Evolutionary conservation across 1,140 invertebrate genomes (phyloP).

Genomic region (Euborellia annulipes): DNA sequence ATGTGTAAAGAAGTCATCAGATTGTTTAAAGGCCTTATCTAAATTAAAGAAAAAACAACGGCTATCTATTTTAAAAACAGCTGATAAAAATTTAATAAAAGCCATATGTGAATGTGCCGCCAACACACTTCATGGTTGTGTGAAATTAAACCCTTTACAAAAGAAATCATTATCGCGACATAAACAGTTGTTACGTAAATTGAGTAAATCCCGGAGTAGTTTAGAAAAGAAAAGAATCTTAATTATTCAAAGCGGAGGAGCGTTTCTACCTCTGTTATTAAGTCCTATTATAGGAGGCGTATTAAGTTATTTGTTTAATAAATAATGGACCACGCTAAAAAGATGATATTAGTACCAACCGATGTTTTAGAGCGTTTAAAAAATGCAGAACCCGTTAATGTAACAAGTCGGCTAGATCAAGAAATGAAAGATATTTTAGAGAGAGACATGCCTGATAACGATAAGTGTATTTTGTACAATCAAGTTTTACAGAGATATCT

Average conservation of each 20-base stretch:
- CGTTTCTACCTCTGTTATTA: background rate
- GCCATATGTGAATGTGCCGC: conserved; percentile 3
- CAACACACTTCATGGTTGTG: conserved; percentile 4
- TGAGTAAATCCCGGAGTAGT: background rate
- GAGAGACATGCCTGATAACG: no score
- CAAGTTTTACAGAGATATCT: no score
- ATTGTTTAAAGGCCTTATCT: background rate
- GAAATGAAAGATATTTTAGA: no score
- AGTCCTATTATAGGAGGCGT: background rate
- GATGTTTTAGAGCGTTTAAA: conserved; percentile 2
- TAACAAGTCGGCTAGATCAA: no score
- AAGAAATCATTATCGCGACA: background rate
- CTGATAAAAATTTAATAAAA: background rate
- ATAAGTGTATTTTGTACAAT: no score
- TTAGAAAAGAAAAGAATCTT: conserved; percentile 8
- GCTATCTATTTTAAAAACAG: conserved; percentile 3
- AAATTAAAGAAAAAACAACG: conserved; percentile 1
- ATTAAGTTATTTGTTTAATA: conserved; percentile 2
- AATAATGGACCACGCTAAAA: conserved; percentile 8
- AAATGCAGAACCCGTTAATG: no score
- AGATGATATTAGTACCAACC: conserved; percentile 7
- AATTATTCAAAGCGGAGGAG: conserved; percentile 5
- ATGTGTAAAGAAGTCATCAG: background rate
- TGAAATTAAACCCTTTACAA: background rate
- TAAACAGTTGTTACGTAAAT: conserved; percentile 1